Percentiles rank a stretch among this genome's conserved stretches.
Evolutionary conservation across 2,797 vertebrate species (phyloP).

Genomic region (Steatocranus sp.): DNA sequence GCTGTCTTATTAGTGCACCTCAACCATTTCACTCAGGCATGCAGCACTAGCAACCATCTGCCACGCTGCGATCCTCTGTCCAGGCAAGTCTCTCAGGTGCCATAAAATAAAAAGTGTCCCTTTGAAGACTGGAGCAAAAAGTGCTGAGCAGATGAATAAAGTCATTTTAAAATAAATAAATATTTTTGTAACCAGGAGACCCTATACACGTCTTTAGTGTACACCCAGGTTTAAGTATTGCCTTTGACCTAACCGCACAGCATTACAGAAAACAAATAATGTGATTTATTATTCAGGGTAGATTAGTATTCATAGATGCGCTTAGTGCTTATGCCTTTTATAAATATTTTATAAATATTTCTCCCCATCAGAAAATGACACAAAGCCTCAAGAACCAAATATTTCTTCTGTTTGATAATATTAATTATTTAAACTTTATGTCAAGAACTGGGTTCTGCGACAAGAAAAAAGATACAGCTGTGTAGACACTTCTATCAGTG

Average conservation of each 20-base stretch:
- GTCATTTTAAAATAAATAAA: background rate
- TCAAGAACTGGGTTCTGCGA: background rate
- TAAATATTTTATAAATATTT: background rate
- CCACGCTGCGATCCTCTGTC: slow-evolving; percentile 81
- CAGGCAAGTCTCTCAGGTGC: slow-evolving; percentile 76
- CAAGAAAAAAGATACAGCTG: background rate
- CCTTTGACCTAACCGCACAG: background rate
- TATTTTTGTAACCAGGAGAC: background rate
- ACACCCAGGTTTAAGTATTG: background rate
- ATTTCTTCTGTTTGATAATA: background rate
- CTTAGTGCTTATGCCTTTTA: background rate
- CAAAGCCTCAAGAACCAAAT: background rate
- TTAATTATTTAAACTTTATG: background rate
- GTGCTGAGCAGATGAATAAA: slow-evolving; percentile 73
- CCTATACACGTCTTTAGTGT: background rate
- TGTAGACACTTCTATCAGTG: background rate
- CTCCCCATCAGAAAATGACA: background rate
- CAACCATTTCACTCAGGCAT: slow-evolving; percentile 92
- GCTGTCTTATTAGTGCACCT: slow-evolving; percentile 93
- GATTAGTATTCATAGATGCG: background rate
- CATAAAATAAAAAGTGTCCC: slow-evolving; percentile 55
- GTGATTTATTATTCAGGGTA: background rate
- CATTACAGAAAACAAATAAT: background rate
- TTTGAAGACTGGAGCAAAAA: slow-evolving; percentile 63
- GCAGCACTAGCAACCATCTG: slow-evolving; percentile 94